These are phyloP conservation scores for Diadophis punctatus DNA, from an alignment of 2,113 vertebrate genomes.

Conservation along the genomic window DNA sequence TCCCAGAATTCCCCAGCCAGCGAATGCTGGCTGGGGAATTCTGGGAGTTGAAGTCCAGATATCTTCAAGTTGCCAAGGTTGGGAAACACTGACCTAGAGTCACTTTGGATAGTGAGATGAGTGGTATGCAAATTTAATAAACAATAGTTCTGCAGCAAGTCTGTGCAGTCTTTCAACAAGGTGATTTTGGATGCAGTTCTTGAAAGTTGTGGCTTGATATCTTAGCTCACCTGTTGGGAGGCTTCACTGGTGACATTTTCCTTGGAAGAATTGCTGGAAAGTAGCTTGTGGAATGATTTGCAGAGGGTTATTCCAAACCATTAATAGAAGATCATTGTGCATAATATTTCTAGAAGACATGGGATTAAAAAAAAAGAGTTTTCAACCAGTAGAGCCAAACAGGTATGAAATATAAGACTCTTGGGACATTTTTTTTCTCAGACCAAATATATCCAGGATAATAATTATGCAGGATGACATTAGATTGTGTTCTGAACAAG, in stretches of 20 bases:
- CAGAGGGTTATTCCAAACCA: background rate
- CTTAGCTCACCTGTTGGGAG: background rate
- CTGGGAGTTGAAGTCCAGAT: too few relatives aligned
- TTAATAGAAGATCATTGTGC: background rate
- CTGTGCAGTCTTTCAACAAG: background rate
- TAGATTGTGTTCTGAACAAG: background rate
- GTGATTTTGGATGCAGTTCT: background rate
- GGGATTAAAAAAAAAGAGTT: background rate
- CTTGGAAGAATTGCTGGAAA: background rate
- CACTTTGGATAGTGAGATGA: background rate
- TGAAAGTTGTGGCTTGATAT: background rate
- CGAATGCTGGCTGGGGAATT: too few relatives aligned
- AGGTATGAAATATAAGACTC: background rate
- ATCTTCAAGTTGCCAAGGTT: too few relatives aligned
- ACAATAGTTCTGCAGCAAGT: background rate
- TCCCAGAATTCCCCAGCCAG: too few relatives aligned
- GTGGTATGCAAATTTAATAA: background rate
- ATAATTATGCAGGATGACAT: background rate
- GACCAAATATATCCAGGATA: background rate
- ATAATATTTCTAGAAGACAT: background rate
- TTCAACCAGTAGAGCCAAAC: background rate
- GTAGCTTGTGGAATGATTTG: background rate
- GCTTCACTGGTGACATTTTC: background rate
- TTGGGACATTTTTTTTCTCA: background rate
- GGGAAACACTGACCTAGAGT: too few relatives aligned